Percentiles rank a stretch among this genome's conserved stretches.
phyloP scores from a whole-genome alignment of 2,797 vertebrate species.

The Otus scops region DNA sequence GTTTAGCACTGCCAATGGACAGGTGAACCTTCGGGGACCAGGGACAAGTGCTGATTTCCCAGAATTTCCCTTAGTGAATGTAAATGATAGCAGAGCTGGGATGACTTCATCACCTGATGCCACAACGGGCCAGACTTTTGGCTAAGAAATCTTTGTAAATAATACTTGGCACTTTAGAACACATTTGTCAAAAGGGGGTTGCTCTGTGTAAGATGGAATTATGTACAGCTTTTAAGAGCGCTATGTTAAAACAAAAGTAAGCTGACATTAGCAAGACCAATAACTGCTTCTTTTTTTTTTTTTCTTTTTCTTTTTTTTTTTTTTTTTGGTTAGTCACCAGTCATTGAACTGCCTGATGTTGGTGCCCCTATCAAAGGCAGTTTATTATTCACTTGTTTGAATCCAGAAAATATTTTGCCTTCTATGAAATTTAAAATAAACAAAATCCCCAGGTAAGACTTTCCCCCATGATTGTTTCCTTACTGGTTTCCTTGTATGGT shows the following conservation, averaged over 20 bases:
- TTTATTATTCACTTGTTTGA: slow-evolving; percentile 73
- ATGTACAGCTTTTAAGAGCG: slow-evolving; percentile 78
- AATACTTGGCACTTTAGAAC: slow-evolving; percentile 93
- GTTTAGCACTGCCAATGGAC: slow-evolving; percentile 95
- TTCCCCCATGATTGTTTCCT: slow-evolving; percentile 75
- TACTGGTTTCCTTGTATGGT: slow-evolving; percentile 74
- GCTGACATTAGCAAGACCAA: slow-evolving; percentile 80
- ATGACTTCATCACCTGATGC: slow-evolving; percentile 95
- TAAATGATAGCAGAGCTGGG: slow-evolving; percentile 94
- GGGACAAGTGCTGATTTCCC: slow-evolving; percentile 91
- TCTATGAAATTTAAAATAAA: slow-evolving; percentile 73
- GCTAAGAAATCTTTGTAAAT: slow-evolving; percentile 83
- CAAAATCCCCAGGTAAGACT: slow-evolving; percentile 66
- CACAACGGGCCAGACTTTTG: slow-evolving; percentile 95
- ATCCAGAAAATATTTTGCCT: slow-evolving; percentile 74
- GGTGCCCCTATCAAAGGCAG: slow-evolving; percentile 73
- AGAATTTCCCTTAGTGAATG: slow-evolving; percentile 95
- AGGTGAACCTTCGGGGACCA: slow-evolving; percentile 91
- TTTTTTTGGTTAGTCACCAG: slow-evolving; percentile 66
- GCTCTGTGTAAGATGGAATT: slow-evolving; percentile 79
- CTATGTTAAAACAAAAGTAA: slow-evolving; percentile 77
- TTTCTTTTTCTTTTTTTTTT: background rate
- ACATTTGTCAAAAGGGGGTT: slow-evolving; percentile 82
- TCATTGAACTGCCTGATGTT: slow-evolving; percentile 76
- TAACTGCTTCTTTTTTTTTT: slow-evolving; percentile 59